Base-by-base conservation (phyloP, 2,797 vertebrate genomes). In the Vireo griseus region DNA sequence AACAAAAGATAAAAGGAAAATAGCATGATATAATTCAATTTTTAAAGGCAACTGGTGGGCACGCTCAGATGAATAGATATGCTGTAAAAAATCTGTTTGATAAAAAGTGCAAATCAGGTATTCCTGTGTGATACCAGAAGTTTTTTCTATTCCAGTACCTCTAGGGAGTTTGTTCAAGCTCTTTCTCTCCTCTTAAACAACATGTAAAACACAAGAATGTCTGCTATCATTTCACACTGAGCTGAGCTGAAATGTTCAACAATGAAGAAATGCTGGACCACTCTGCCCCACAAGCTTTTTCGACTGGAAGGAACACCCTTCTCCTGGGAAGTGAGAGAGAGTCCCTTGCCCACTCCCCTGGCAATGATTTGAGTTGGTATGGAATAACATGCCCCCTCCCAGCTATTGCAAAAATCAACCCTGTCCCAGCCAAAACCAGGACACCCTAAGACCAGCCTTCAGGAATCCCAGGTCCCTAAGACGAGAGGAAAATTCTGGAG, bases 231-330 rank as follows among this genome's bases (percentile, higher is more conserved):
- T 76, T 69, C 11, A 13, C 6, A 13, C 16, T 58, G 10, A 42
- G 16, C 28, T 39, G 67, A 65, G 19, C 6, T 28, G 10, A 86
- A 73, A 40, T 50, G 6, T 28, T 63, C 3, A 0, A 16, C 54
- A 59, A 19, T 9, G 37, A 67, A 42, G 2, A 31, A 65, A 51
- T 28, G 15, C 22, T 1, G 0, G 15, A n/a, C 4, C 39, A 19
- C 42, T 51, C 29, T 0, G 0, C 18, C n/a, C 62, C 39, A 51
- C 0, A 0, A 44, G 4, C 4, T 67, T 28, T 67, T 24, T 24
- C 4, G 8, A 4, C 45, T 44, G 35, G 37, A 37, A 67, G n/a
- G 12, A 75, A 28, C 15, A n/a, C 9, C 10, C 21, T 31, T 57
- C 37, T 57, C 19, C n/a, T 59, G 45, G 15, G 28, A 59, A 67